Evolutionary conservation across 2,888 invertebrate genomes (phyloP), one percentile per base, ranked within the genome.

Genomic region (Hyles lineata): DNA sequence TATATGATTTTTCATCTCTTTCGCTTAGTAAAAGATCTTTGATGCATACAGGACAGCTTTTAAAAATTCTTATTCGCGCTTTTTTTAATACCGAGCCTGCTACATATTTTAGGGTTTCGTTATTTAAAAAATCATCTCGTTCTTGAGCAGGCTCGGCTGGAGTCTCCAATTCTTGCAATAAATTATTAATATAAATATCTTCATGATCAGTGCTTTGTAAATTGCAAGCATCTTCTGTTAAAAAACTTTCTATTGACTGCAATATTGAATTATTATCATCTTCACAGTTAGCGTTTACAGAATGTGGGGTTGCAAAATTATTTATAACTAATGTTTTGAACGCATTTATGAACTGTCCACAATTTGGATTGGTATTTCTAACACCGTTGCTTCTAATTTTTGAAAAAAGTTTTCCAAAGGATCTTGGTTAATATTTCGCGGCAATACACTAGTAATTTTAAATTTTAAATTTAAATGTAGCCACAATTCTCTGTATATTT

Each of bases 81-180:
- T 55, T 55, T 55, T 55, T 55, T 55, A 55, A 55, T 55, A 55
- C 19, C 55, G 55, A 55, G 55, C 55, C 55, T 55, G 55, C 55
- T 55, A 55, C 55, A 55, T 55, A 55, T n/a, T 55, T 19, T 55
- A 19, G 3, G 5, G 55, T 55, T 55, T n/a, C n/a, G n/a, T n/a
- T 55, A 55, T n/a, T 55, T 55, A 55, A 55, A 55, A 55, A n/a
- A 55, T 55, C 55, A 1, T 55, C 55, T 55, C 55, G 3, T 55
- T 55, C n/a, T n/a, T 55, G n/a, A 55, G 19, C 55, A n/a, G 55
- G 55, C 55, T 55, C 55, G 55, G n/a, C 55, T 55, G 55, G 55
- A 55, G 55, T 55, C 19, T 5, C 55, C n/a, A 55, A n/a, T 55
- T 55, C n/a, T 55, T 55, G 5, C n/a, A 55, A 55, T 55, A n/a